These are phyloP conservation scores for Alitta virens DNA, from an alignment of 2,888 invertebrate species.

Conservation along the genomic window DNA sequence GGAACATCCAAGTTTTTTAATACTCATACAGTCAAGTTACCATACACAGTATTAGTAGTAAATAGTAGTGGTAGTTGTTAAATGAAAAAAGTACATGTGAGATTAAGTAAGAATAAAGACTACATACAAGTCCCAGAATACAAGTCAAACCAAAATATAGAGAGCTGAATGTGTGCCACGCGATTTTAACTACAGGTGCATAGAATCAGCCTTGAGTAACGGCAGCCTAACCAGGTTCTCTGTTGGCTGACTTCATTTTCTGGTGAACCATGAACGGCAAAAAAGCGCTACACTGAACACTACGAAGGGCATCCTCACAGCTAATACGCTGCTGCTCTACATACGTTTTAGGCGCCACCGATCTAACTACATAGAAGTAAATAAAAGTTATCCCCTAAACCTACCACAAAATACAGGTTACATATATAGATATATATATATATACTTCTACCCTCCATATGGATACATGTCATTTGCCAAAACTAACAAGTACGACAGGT, in stretches of 20 bases:
- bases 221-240: constrained; percentile 9
- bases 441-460: not conserved
- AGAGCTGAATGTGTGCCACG: constrained; percentile 2
- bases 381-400: constrained; percentile 7
- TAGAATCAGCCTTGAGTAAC: constrained; percentile 3
- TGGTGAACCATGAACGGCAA: too few relatives aligned
- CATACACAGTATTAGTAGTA: constrained; percentile 21
- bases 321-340: constrained; percentile 4
- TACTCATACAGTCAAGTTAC: constrained; percentile 18
- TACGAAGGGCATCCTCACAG: not conserved
- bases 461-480: not conserved
- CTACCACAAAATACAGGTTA: constrained; percentile 5
- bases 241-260: not conserved
- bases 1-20: constrained; percentile 19
- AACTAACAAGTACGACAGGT: constrained; percentile 18
- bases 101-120: constrained; percentile 17
- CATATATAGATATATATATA: constrained; percentile 10
- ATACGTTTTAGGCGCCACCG: constrained; percentile 1
- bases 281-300: too few relatives aligned
- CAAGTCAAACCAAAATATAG: constrained; percentile 17
- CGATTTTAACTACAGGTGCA: constrained; percentile 15
- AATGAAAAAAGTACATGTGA: constrained; percentile 18
- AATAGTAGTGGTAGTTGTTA: constrained; percentile 19
- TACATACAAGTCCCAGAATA: constrained; percentile 10
- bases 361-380: constrained; percentile 1